Conservation (phyloP, 2,113 vertebrate genomes). For the Cariama cristata region DNA sequence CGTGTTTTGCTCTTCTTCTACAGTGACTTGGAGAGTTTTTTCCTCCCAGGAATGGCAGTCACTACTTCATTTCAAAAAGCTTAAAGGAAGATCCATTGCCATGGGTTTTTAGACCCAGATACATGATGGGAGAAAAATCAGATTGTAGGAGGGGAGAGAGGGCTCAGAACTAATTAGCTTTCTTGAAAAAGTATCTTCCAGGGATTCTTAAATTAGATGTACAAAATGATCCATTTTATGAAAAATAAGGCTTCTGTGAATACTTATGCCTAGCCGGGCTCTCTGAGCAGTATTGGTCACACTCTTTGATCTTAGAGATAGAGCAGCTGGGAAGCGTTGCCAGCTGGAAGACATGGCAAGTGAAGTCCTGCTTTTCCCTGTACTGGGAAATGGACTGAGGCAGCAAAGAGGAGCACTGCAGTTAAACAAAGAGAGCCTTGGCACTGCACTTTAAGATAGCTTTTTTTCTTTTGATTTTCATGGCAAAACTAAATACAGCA, state of each 20-base stretch:
- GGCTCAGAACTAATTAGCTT: neutral
- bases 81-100: neutral
- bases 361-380: neutral
- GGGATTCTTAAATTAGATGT: neutral
- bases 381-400: neutral
- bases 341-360: neutral
- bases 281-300: neutral
- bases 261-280: neutral
- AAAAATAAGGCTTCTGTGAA: constrained; percentile 1
- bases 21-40: neutral
- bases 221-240: neutral
- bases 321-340: neutral
- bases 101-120: neutral
- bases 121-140: neutral
- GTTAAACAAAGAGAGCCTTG: neutral
- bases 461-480: neutral
- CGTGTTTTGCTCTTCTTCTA: neutral
- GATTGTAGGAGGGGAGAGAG: neutral
- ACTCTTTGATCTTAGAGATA: neutral
- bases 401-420: neutral
- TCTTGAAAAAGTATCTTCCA: neutral
- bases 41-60: neutral
- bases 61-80: neutral
- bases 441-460: neutral
- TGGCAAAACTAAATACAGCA: neutral